A percentile compares a stretch with the other conserved stretches of the same genome.
phyloP scores from a whole-genome alignment of 2,797 vertebrate species.

The Sebastes itinus region DNA sequence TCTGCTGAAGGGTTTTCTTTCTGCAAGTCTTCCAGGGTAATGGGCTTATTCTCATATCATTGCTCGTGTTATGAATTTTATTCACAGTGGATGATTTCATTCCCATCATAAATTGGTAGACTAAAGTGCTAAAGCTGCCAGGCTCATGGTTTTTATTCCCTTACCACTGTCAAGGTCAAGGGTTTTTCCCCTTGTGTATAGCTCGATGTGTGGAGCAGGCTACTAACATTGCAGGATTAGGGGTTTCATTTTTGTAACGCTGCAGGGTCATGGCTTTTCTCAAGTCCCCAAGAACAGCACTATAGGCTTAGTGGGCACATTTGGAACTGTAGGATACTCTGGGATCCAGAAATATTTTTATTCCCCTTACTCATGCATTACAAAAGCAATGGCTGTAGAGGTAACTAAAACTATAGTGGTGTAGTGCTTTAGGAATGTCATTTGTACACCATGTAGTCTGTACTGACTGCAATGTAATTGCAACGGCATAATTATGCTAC shows the following conservation, averaged over 20 bases:
- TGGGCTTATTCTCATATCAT: not conserved
- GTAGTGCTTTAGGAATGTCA: too few relatives aligned
- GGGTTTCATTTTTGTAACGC: conserved; percentile 19
- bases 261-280: conserved; percentile 25
- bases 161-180: conserved; percentile 32
- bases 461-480: too few relatives aligned
- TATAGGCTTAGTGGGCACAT: not conserved
- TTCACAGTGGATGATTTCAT: conserved; percentile 23
- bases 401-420: not conserved
- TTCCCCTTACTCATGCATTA: not conserved
- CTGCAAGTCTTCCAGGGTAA: not conserved
- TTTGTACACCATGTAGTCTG: too few relatives aligned
- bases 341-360: not conserved
- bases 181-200: not conserved
- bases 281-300: not conserved
- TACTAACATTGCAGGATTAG: conserved; percentile 32
- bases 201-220: conserved; percentile 7
- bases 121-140: conserved; percentile 28
- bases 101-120: conserved; percentile 21
- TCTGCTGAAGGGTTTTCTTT: too few relatives aligned
- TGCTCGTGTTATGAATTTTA: not conserved
- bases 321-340: not conserved
- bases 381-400: not conserved
- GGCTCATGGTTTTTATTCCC: conserved; percentile 25
- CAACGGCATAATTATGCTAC: fast-evolving